Base-by-base conservation (phyloP, 2,113 vertebrate genomes). In the Glaucomys volans region DNA sequence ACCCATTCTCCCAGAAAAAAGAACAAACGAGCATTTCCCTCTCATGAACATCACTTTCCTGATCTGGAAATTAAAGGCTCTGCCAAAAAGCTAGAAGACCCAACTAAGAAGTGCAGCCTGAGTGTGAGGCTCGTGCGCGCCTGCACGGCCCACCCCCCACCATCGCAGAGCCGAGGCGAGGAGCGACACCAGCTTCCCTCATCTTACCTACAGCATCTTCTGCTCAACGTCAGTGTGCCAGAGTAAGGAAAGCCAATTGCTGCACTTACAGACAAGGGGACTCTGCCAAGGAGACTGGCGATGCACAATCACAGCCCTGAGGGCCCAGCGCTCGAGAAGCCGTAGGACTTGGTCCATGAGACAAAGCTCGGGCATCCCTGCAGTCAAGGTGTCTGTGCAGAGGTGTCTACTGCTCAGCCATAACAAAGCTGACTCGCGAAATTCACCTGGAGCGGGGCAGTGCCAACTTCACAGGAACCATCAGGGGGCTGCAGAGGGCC, bases 381-480 rank as follows among this genome's bases (percentile, higher is more conserved):
- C 97, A 96, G 95, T 82, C 0, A 0, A 76, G 91, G 97, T 79
- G 96, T 91, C 93, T 89, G 82, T 42, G 83, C 54, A n/a, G 57
- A 91, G 52, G 64, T 82, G 88, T 80, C 90, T 74, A 96, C 91
- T 93, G 95, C 87, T 97, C 93, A 84, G 94, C 90, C 96, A 95
- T 66, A 98, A 96, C 97, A 97, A 97, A 84, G 94, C 95, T 87
- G 88, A 90, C 93, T 95, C 96, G 98, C 95, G 90, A 96, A 96
- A 77, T 96, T 97, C 97, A 94, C 89, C 93, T 95, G 87, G 83
- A 96, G 96, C 92, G 97, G 97, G 97, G 95, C 91, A 93, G 89
- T 35, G 87, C 91, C 14, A 92, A 72, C 97, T 97, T 96, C 97
- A 57, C 54, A 57, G 54, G 22, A 24, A 22, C 54, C 8, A 6